These are phyloP conservation scores for Phalacrocorax pelagicus DNA, from an alignment of 2,113 vertebrate genomes.

Conservation along the genomic window DNA sequence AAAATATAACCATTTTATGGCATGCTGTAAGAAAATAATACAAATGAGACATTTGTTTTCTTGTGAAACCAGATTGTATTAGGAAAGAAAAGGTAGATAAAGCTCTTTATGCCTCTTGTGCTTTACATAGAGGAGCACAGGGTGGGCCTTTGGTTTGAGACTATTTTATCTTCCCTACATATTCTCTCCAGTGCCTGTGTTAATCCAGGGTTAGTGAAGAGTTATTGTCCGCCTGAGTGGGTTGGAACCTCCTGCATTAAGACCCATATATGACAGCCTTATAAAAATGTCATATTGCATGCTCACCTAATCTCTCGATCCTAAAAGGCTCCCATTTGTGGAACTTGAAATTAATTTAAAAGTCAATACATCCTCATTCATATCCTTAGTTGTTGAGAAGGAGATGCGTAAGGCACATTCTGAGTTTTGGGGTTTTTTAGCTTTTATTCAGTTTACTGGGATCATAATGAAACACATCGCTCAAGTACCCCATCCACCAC, in stretches of 20 bases:
- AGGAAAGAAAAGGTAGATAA: neutral
- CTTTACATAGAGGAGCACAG: neutral
- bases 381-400: neutral
- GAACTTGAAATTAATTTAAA: neutral
- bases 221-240: neutral
- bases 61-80: neutral
- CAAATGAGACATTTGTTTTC: neutral
- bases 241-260: neutral
- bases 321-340: neutral
- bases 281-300: neutral
- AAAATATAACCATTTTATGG: neutral
- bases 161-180: neutral
- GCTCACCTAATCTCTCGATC: neutral
- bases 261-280: neutral
- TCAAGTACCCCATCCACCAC: neutral
- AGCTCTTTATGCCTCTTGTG: neutral
- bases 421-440: neutral
- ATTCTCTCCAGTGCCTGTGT: neutral
- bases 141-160: neutral
- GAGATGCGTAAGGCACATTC: neutral
- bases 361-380: neutral
- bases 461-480: neutral
- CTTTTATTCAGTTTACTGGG: neutral
- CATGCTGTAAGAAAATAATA: neutral
- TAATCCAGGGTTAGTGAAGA: neutral